Percentiles rank a stretch among this genome's conserved stretches.
These are phyloP conservation scores for Schizopygopsis pylzovi DNA, from an alignment of 2,797 vertebrate species.

Conservation along the genomic window DNA sequence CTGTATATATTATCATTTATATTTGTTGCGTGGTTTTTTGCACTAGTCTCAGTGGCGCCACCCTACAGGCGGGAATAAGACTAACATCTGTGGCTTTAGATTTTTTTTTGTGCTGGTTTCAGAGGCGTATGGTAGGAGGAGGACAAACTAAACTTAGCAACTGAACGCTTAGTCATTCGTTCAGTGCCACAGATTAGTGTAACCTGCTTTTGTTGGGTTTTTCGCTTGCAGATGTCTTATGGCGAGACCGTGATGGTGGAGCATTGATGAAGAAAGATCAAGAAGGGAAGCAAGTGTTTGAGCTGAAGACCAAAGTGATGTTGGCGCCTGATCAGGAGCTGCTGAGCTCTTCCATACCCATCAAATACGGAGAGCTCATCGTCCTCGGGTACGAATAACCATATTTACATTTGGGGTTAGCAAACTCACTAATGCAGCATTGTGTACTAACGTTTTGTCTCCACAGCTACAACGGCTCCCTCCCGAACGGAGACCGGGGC, in stretches of 20 bases:
- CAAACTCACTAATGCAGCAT: neutral
- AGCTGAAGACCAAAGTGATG: slow-evolving; percentile 61
- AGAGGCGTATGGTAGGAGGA: neutral
- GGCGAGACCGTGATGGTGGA: slow-evolving; percentile 50
- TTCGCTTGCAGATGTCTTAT: slow-evolving; percentile 56
- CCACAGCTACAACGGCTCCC: slow-evolving; percentile 90
- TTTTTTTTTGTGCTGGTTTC: neutral
- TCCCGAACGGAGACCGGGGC: slow-evolving; percentile 89
- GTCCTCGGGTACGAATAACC: slow-evolving; percentile 84
- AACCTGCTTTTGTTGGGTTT: slow-evolving; percentile 31
- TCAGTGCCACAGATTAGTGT: neutral
- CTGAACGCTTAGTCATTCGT: neutral
- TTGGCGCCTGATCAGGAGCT: slow-evolving; percentile 79
- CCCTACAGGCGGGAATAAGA: neutral
- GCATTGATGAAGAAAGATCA: slow-evolving; percentile 59
- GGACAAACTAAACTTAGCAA: neutral
- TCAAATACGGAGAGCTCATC: slow-evolving; percentile 89
- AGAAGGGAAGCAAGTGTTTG: neutral
- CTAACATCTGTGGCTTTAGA: neutral
- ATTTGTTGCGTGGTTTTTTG: neutral
- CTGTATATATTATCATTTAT: neutral
- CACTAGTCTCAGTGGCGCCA: neutral
- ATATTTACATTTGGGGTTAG: slow-evolving; percentile 44
- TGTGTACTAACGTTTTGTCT: neutral
- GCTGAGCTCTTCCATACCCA: slow-evolving; percentile 35